Evolutionary conservation across 2,888 invertebrate genomes (phyloP), one percentile per base, ranked within the genome.

Genomic region (Brachyopa scutellaris): DNA sequence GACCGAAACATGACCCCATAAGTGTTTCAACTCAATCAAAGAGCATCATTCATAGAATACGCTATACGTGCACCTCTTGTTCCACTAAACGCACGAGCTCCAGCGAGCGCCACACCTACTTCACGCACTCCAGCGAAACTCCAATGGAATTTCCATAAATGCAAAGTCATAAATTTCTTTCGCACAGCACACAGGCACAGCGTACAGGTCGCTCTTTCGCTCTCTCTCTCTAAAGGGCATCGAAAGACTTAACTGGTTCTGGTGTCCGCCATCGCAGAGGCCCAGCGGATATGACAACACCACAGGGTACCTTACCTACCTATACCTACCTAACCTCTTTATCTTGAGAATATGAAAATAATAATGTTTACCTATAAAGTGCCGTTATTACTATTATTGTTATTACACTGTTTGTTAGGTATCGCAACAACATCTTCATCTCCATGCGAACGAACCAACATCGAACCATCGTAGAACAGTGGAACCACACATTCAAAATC

Each of bases 311-410:
- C 6, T 26, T 6, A 5, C 26, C n/a, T n/a, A n/a, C 6, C 6
- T 26, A 26, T 6, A 26, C 6, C 33, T 11, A 17, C 49, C 3
- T 19, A 15, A 2, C 13, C 13, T 38, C 67, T 29, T 31, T n/a
- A n/a, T 23, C 31, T 36, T 3, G 4, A 13, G 33, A 55, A 61
- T 19, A 40, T 40, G 53, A 59, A 59, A 59, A 61, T 61, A 40
- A 59, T n/a, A 31, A 64, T 74, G 57, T 57, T 74, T 66, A 74
- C 73, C 64, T 49, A 66, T 49, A 57, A 66, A 74, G 36, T 66
- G 33, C 73, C 73, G 78, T 73, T 79, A 73, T 33, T 51, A 31
- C 57, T 36, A 64, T 79, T 66, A 45, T 59, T 51, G 26, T 59
- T 76, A 67, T 62, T 62, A 61, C 47, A 33, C 51, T 67, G 26